phyloP scores from a whole-genome alignment of 2,113 vertebrate species.

The Scomber japonicus region DNA sequence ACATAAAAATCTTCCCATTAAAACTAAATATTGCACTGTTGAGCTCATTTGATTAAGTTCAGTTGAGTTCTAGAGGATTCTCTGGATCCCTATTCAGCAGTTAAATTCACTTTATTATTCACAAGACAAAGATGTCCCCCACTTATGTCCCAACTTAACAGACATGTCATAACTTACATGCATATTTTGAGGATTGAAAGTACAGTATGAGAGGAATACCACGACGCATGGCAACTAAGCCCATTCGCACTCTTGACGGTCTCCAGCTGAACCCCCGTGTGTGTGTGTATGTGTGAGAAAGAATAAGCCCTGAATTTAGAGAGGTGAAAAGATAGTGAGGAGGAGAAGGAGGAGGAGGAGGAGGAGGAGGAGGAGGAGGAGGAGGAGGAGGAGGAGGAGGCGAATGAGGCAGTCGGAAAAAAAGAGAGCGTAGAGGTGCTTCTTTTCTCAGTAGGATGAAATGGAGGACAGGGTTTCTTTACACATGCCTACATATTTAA shows the following conservation, averaged over 20 bases:
- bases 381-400: background rate
- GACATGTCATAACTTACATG: background rate
- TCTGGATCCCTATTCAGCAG: background rate
- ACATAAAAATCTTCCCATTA: constrained; percentile 10
- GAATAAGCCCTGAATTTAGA: constrained; percentile 42
- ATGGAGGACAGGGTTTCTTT: constrained; percentile 66
- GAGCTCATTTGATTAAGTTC: background rate
- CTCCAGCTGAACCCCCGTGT: background rate
- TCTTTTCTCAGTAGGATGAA: constrained; percentile 51
- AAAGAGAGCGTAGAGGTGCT: constrained; percentile 44
- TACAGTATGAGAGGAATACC: background rate
- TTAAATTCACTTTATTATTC: background rate
- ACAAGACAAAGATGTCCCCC: background rate
- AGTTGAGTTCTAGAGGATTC: background rate
- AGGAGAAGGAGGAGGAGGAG: constrained; percentile 2
- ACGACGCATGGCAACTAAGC: background rate
- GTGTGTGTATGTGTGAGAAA: constrained; percentile 15
- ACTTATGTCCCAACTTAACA: background rate
- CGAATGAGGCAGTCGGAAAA: constrained; percentile 24
- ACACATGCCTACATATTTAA: constrained; percentile 80
- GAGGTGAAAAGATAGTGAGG: constrained; percentile 45
- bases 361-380: constrained; percentile 18
- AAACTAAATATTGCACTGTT: background rate
- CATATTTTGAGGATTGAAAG: background rate
- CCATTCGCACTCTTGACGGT: constrained; percentile 23